Base-by-base conservation (phyloP, 2,888 invertebrate genomes). In the Scaptomyza flava region DNA sequence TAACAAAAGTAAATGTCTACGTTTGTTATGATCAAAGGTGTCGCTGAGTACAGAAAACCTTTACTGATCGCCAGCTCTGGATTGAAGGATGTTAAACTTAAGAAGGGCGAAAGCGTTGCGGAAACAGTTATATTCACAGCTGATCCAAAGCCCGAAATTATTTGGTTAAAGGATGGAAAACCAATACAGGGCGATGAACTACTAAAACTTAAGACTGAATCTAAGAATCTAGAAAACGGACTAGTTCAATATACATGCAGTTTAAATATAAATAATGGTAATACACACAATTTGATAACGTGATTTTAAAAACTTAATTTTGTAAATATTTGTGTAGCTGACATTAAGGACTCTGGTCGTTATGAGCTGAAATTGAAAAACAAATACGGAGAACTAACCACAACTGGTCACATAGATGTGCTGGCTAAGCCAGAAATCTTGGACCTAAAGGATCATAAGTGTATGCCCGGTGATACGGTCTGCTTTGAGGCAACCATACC, bases 131-230 rank as follows among this genome's bases (percentile, higher is more conserved):
- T 96, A 17, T 95, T 98, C 81, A 95, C 96, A 33, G 98, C 97
- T 7, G 97, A 98, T 93, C 99, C 99, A 1, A 93, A 95, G 70
- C 98, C 99, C 0, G 96, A 97, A 77, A 94, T 97, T 48, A 94
- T 95, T 66, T 98, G 98, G 98, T 93, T 94, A 36, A 95, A 95
- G 81, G 95, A 97, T 85, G 96, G 95, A 4, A 92, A 93, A 47
- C 95, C 95, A 83, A 93, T 97, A 27, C 92, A 93, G 1, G 93
- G 94, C 4, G 94, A 95, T 76, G 95, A 95, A 5, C 95, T 94
- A 51, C 93, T 96, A 30, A 93, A 95, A 53, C 92, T 94, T 34
- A 94, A 94, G 66, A 92, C 94, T 56, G 94, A 95, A 43, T 93
- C 94, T 72, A 95, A 95, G 79, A 95, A 95, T 42, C 93, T 95